Evolutionary conservation across 2,113 vertebrate genomes (phyloP).

Genomic region (Butorides virescens): DNA sequence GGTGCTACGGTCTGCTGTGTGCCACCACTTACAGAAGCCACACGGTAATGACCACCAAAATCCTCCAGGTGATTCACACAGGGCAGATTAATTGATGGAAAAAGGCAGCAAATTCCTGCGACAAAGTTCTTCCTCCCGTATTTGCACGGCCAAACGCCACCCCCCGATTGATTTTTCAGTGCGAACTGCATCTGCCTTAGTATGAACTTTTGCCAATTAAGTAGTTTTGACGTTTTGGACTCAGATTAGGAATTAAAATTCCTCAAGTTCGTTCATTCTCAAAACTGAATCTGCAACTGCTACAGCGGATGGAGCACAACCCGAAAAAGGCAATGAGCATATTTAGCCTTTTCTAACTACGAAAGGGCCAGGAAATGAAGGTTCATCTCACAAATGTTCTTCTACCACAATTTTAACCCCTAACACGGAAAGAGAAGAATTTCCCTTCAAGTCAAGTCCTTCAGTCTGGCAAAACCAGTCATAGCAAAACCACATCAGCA

Average conservation of each 20-base stretch:
- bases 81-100: neutral
- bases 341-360: neutral
- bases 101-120: neutral
- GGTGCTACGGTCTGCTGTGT: neutral
- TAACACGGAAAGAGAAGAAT: neutral
- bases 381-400: neutral
- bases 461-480: neutral
- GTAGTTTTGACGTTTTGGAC: neutral
- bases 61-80: neutral
- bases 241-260: neutral
- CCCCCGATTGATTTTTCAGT: neutral
- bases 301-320: neutral
- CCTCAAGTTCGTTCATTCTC: neutral
- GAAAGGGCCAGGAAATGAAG: neutral
- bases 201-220: neutral
- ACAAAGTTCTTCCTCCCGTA: neutral
- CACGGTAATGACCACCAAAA: neutral
- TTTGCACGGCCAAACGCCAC: neutral
- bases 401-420: neutral
- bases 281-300: neutral
- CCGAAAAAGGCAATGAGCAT: fast-evolving
- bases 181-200: neutral
- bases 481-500: fast-evolving
- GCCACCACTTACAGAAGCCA: neutral
- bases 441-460: neutral